phyloP scores from a whole-genome alignment of 2,113 vertebrate genomes.

The Antechinus stuartii region DNA sequence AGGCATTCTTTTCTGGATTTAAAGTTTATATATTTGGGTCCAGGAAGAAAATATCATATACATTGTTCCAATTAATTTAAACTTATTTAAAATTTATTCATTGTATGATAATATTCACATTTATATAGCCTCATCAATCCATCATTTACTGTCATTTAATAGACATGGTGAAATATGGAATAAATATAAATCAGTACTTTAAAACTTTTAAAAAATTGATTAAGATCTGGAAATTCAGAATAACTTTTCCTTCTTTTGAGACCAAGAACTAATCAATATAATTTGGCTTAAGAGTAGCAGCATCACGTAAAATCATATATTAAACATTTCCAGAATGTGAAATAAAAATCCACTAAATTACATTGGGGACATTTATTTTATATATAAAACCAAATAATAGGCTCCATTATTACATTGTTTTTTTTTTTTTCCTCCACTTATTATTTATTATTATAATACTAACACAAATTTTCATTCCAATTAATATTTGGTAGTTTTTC shows the following conservation, averaged over 20 bases:
- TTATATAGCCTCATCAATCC: not conserved
- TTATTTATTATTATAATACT: not conserved
- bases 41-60: not conserved
- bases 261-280: not conserved
- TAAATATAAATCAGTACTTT: not conserved
- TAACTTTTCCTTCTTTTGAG: not conserved
- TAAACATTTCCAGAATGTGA: not conserved
- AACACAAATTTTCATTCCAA: not conserved
- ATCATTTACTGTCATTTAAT: not conserved
- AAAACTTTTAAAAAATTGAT: not conserved
- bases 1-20: not conserved
- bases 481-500: not conserved
- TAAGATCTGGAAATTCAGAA: not conserved
- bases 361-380: not conserved
- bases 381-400: not conserved
- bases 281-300: not conserved
- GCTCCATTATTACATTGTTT: not conserved
- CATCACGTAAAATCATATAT: not conserved
- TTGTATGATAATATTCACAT: not conserved
- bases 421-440: not conserved
- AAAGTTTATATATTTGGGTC: not conserved
- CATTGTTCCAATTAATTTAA: not conserved
- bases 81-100: not conserved
- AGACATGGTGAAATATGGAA: not conserved
- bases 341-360: not conserved